A percentile compares a stretch with the other conserved stretches of the same genome.
These are phyloP conservation scores for Melanotaenia duboulayi DNA, from an alignment of 2,113 vertebrate genomes.

Conservation along the genomic window DNA sequence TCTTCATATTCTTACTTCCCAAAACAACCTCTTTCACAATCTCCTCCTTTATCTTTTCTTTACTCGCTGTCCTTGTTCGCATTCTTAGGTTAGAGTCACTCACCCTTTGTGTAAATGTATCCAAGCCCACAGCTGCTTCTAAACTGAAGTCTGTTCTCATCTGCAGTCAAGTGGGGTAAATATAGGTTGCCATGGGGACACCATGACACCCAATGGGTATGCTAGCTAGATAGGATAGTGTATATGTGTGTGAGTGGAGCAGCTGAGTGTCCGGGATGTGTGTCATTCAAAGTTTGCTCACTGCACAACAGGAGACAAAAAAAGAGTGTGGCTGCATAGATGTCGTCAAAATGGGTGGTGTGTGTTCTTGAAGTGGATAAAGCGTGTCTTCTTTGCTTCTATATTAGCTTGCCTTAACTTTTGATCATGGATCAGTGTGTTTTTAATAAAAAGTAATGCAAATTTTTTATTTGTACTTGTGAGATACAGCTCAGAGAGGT, in stretches of 20 bases:
- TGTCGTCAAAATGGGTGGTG: not conserved
- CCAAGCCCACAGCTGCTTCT: conserved; percentile 66
- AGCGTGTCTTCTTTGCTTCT: too few species aligned
- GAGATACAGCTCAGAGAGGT: too few species aligned
- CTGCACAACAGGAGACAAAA: conserved; percentile 32
- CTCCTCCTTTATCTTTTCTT: not conserved
- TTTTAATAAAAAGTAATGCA: too few species aligned
- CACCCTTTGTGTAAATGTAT: conserved; percentile 22
- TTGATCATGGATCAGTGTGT: too few species aligned
- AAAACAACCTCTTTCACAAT: conserved; percentile 5
- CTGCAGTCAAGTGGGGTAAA: conserved; percentile 71
- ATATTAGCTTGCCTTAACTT: too few species aligned
- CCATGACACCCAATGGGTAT: conserved; percentile 70
- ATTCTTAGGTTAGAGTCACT: conserved; percentile 29
- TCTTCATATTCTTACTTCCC: conserved; percentile 27
- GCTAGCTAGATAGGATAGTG: conserved; percentile 42
- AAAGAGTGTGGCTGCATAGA: conserved; percentile 31
- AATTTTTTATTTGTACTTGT: too few species aligned
- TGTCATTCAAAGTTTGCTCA: conserved; percentile 23
- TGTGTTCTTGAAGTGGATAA: not conserved
- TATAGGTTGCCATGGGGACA: conserved; percentile 80
- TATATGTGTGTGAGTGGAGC: conserved; percentile 30
- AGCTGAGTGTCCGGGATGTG: conserved; percentile 51
- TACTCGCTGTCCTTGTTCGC: not conserved
- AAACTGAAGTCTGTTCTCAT: conserved; percentile 52